Base-by-base conservation (phyloP, 2,797 vertebrate genomes). In the Smutsia gigantea region DNA sequence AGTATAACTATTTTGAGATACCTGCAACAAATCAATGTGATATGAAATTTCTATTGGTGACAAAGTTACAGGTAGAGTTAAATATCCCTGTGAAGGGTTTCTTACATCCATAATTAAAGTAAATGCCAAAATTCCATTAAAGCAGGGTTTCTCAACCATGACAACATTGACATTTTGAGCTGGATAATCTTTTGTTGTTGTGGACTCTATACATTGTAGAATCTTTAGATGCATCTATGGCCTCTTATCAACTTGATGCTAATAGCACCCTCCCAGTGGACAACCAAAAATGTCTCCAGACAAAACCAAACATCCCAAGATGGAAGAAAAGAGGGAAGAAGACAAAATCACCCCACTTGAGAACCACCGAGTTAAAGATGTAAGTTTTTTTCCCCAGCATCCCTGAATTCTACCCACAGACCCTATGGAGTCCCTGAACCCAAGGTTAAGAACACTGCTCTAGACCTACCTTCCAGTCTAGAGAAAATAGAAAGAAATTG, bases 61-160 rank as follows among this genome's bases (percentile, higher is more conserved):
- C 42, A 87, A 86, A 96, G 53, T 77, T 83, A 94, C 15, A 77
- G 27, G 61, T 39, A 91, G 39, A 63, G 17, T 4, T 95, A 81
- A 46, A 59, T 39, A 87, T 4, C 75, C 21, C 8, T 46, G 39
- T 77, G 37, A 75, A 75, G 23, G 27, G 27, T 61, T 94, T 77
- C 53, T 69, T 87, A 85, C 29, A 87, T 69, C 83, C 39, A 77
- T 82, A 91, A 92, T 64, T 17, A 94, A 83, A 91, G 69, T 46
- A 91, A 94, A 94, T 77, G 46, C 29, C 87, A 83, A 91, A 91
- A 57, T 63, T 57, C 46, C 68, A 11, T 87, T 94, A 77, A 64
- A 39, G 53, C 12, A 87, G 17, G 25, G 49, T 71, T 69, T 89
- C 37, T 94, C 77, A 77, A 57, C 37, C 12, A 87, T 55, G 25